Evolutionary conservation across 1,140 invertebrate genomes (phyloP).

Genomic region (Babylonia areolata): DNA sequence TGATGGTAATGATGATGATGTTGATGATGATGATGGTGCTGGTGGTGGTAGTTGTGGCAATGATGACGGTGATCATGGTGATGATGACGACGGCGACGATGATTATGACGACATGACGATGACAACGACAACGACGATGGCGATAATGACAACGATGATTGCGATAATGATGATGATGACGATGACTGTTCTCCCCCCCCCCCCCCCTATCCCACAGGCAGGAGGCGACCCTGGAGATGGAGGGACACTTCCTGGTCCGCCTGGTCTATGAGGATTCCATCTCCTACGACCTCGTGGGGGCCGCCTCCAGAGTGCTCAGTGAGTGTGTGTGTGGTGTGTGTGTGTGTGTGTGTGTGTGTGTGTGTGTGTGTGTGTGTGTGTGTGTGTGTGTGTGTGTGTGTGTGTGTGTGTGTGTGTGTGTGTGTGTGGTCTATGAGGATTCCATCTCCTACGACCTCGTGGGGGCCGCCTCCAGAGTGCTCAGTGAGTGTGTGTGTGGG

Average conservation of each 20-base stretch:
- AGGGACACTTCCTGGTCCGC: slow-evolving; percentile 94
- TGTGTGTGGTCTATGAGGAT: slow-evolving; percentile 90
- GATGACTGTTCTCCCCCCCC: neutral
- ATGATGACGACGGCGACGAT: neutral
- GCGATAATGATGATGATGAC: neutral
- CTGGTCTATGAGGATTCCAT: slow-evolving; percentile 97
- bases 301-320: slow-evolving; percentile 93
- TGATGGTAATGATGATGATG: slow-evolving; percentile 41
- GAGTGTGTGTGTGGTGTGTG: slow-evolving; percentile 75
- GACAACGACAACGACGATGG: neutral
- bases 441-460: slow-evolving; percentile 96
- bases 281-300: slow-evolving; percentile 93
- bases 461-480: slow-evolving; percentile 89
- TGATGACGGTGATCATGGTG: neutral
- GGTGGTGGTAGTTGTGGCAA: neutral
- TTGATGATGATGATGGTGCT: slow-evolving; percentile 26
- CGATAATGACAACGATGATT: neutral
- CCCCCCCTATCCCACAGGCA: slow-evolving; percentile 80
- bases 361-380: neutral
- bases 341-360: neutral
- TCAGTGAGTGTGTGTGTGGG: no score
- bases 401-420: no score
- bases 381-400: no score
- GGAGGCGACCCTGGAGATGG: slow-evolving; percentile 94
- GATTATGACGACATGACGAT: neutral